Evolutionary conservation across 2,113 vertebrate genomes (phyloP).

Genomic region (Phylloscopus whistleri): DNA sequence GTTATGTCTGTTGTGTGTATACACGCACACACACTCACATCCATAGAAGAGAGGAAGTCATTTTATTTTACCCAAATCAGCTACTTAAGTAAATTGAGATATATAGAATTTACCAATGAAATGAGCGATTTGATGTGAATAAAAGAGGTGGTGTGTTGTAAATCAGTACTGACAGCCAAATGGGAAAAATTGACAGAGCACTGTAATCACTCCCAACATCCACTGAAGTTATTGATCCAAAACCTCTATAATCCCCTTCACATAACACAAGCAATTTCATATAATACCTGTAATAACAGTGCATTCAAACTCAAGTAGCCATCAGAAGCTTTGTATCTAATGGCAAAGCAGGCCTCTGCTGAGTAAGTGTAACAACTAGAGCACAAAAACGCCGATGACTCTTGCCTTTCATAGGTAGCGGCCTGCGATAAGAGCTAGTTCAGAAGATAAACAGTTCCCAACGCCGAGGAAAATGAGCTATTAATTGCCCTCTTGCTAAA

Average conservation of each 20-base stretch:
- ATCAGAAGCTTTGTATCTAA: slow-evolving; percentile 87
- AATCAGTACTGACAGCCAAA: slow-evolving; percentile 85
- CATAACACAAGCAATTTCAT: slow-evolving; percentile 95
- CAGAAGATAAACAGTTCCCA: slow-evolving; percentile 76
- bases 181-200: slow-evolving; percentile 91
- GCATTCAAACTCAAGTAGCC: slow-evolving; percentile 91
- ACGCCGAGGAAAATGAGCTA: slow-evolving; percentile 75
- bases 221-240: slow-evolving; percentile 97
- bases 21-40: neutral
- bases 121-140: slow-evolving; percentile 87
- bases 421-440: slow-evolving; percentile 73
- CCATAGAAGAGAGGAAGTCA: slow-evolving; percentile 70
- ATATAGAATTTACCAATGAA: slow-evolving; percentile 86
- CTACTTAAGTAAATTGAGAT: slow-evolving; percentile 87
- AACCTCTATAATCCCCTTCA: slow-evolving; percentile 94
- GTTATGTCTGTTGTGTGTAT: slow-evolving; percentile 59
- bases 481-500: slow-evolving; percentile 80
- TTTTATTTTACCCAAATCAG: slow-evolving; percentile 86
- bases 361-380: slow-evolving; percentile 71
- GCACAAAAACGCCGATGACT: slow-evolving; percentile 68
- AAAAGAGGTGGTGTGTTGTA: slow-evolving; percentile 81
- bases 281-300: slow-evolving; percentile 98
- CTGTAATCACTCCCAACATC: slow-evolving; percentile 94
- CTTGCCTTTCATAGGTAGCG: slow-evolving; percentile 71
- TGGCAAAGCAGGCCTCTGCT: slow-evolving; percentile 80